Base-by-base conservation (phyloP, 1,140 invertebrate genomes). In the Latrodectus geometricus region DNA sequence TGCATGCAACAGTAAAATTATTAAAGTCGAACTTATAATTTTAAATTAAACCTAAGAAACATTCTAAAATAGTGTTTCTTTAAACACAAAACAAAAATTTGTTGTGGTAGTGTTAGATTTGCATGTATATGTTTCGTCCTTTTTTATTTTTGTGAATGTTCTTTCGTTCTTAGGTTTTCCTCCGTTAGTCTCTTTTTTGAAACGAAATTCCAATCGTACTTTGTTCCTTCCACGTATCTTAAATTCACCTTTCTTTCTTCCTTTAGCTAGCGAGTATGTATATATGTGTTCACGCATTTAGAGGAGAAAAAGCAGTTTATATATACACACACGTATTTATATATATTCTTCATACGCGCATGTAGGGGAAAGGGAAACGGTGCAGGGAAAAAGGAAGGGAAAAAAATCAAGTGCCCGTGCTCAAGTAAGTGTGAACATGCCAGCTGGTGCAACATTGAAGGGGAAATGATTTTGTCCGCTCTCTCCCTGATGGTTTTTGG, bases 381-480 rank as follows among this genome's bases (percentile, higher is more conserved):
- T 23, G 21, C 9, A 15, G 15, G 68, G 68, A 49, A 7, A 23
- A 73, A 23, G 70, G 14, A 15, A 49, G n/a, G n/a, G 48, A 49
- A 73, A 73, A 61, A 69, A 82, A 82, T 56, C 20, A 69, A 35
- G 35, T 69, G 70, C 20, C 54, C 52, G 80, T 73, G 80, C 70
- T 73, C 80, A 82, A 82, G 80, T 73, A 82, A 82, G 80, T 82
- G 80, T 82, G 80, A 82, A 82, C 80, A 52, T 61, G 56, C 69
- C 80, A 82, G 80, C 80, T 82, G 80, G 50, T 73, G 80, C 69
- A 73, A 82, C 80, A 82, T 82, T 82, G 80, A 73, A 73, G 80
- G 80, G 70, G 70, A 82, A 82, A 82, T 82, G 80, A 82, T 82
- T 82, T 72, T 72, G 80, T 82, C 69, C 80, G 69, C 69, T 82